Evolutionary conservation across 2,888 invertebrate genomes (phyloP).

Genomic region (Lathronympha strigana): DNA sequence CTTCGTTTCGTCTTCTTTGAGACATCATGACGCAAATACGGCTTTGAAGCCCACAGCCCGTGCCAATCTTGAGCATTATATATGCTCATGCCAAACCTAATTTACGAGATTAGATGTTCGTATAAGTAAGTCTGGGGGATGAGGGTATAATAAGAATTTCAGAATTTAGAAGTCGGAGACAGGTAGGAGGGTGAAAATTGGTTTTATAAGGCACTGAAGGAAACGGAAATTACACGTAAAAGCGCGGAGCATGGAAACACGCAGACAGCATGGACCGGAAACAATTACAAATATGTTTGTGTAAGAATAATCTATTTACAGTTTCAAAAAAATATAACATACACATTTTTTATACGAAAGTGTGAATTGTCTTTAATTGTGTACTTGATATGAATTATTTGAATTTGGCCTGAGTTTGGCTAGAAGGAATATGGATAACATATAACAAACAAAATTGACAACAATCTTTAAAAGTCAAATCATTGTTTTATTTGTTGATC

Average conservation of each 20-base stretch:
- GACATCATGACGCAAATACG: neutral
- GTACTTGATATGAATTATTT: no score
- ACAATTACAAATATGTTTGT: slow-evolving; percentile 34
- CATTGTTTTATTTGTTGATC: no score
- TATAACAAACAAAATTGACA: no score
- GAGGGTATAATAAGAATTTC: slow-evolving; percentile 38
- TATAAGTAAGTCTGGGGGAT: slow-evolving; percentile 24
- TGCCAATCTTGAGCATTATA: slow-evolving; percentile 2
- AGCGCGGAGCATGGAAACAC: neutral
- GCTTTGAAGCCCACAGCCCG: neutral
- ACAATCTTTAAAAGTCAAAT: no score
- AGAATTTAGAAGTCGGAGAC: slow-evolving; percentile 36
- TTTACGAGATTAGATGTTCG: slow-evolving; percentile 33
- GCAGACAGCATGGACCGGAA: slow-evolving; percentile 6
- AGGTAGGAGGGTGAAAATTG: slow-evolving; percentile 39
- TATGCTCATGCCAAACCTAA: slow-evolving; percentile 22
- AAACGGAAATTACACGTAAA: slow-evolving; percentile 36
- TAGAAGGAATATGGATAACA: no score
- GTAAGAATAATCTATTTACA: slow-evolving; percentile 18
- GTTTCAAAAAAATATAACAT: neutral
- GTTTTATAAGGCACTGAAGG: slow-evolving; percentile 37
- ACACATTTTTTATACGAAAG: no score
- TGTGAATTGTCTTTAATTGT: no score
- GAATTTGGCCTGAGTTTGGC: no score
- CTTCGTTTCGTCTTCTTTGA: neutral